phyloP scores from a whole-genome alignment of 2,797 vertebrate species.

The Aphelocoma californica region DNA sequence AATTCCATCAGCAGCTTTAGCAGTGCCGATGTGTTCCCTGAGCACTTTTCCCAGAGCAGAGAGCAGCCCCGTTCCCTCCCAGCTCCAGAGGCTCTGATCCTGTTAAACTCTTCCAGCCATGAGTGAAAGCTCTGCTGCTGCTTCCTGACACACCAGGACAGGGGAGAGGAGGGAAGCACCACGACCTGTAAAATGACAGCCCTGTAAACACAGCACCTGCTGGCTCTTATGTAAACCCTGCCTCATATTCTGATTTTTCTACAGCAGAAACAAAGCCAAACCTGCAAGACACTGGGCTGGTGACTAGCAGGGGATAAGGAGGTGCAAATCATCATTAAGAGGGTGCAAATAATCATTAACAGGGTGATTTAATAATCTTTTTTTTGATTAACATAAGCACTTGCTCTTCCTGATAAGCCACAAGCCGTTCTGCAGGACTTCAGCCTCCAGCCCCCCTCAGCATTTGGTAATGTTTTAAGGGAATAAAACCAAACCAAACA shows the following conservation, averaged over 20 bases:
- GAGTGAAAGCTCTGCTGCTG: neutral
- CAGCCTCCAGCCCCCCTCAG: neutral
- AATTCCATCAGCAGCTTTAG: neutral
- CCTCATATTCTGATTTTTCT: neutral
- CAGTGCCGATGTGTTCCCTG: neutral
- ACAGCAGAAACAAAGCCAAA: neutral
- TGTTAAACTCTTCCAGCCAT: fast-evolving
- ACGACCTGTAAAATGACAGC: fast-evolving
- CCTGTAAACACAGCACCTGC: neutral
- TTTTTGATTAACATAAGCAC: neutral
- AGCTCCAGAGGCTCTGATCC: neutral
- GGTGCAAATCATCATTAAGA: neutral
- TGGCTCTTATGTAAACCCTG: fast-evolving
- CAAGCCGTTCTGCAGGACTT: neutral
- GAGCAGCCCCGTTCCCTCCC: neutral
- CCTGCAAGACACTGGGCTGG: neutral
- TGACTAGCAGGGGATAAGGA: neutral
- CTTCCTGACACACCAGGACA: neutral
- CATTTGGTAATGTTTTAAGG: neutral
- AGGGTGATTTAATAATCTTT: neutral
- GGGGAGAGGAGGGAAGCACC: neutral
- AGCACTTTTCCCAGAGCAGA: neutral
- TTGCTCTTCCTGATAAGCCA: neutral
- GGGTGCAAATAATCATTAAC: neutral
- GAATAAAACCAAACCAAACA: neutral